Evolutionary conservation across 2,113 vertebrate species (phyloP), one percentile per base, ranked within the genome.

Genomic region (Motacilla tschutschensis): DNA sequence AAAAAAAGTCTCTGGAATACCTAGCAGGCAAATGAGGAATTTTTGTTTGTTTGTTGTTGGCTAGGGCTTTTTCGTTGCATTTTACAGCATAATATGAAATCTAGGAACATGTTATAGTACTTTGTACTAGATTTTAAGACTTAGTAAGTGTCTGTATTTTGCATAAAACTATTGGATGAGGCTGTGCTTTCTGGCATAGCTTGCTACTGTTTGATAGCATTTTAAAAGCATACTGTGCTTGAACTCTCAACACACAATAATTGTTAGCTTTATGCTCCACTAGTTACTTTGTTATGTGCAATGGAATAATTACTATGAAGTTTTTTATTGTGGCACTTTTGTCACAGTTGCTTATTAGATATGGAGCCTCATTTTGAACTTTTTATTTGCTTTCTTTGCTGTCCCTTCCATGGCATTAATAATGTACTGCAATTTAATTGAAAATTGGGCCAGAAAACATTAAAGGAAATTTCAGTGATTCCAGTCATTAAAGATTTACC

Each of bases 171-270:
- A 57, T 74, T 77, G 81, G 48, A 75, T 77, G 40, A 88, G 64
- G 15, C 44, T 88, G 26, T 66, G 67, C 44, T 84, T 91, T 93
- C 71, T 88, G 55, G 81, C 67, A 77, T 84, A 79, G 48, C 35
- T 86, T 93, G 60, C 31, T 48, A 53, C 43, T 77, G 24, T 65
- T 89, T 88, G 88, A 86, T 88, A 76, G 48, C 5, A 41, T 84
- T 94, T 93, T 88, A 73, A 89, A 89, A 91, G 67, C 60, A 64
- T 60, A 79, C 78, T 87, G 67, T 91, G 71, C 66, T 91, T 89
- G 62, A 93, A 91, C 70, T 91, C 89, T 60, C 76, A 87, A 65
- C 64, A 74, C 28, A 82, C 15, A 81, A 24, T 82, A 82, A 82
- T 91, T 86, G 78, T 88, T 93, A 79, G 44, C 24, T 92, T 92